phyloP scores from a whole-genome alignment of 64 coral and sea anemone genomes.

The Montipora efflorescens region DNA sequence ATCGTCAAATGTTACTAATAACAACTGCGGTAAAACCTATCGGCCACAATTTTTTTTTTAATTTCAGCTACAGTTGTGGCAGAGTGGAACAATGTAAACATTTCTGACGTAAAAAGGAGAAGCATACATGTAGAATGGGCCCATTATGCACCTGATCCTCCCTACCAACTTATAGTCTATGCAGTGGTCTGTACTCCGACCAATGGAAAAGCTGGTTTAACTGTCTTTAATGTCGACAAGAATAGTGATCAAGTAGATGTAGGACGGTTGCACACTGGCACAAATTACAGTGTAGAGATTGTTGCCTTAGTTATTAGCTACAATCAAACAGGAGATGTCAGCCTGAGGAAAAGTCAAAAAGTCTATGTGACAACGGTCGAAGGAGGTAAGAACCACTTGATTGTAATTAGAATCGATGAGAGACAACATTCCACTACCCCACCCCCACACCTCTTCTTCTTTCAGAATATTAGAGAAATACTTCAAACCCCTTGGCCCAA shows the following conservation, averaged over 20 bases:
- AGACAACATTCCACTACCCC: too few relatives aligned
- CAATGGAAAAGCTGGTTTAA: background rate
- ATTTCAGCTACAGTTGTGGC: background rate
- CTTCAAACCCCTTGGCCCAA: too few relatives aligned
- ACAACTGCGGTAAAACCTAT: too few relatives aligned
- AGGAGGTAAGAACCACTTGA: background rate
- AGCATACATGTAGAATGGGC: background rate
- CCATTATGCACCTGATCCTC: background rate
- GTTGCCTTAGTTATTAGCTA: background rate
- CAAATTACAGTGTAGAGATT: background rate
- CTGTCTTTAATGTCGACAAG: background rate
- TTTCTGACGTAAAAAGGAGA: background rate
- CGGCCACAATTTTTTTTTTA: background rate
- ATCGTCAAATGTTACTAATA: too few relatives aligned
- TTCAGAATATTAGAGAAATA: too few relatives aligned
- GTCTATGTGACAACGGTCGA: background rate
- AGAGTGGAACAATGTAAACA: background rate
- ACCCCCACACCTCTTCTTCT: too few relatives aligned
- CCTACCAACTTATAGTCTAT: background rate
- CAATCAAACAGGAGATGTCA: background rate
- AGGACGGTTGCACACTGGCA: background rate
- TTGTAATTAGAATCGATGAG: background rate
- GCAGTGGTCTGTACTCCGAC: constrained; percentile 35
- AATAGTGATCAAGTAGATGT: background rate
- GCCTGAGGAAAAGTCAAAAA: background rate